Percentiles rank a stretch among this genome's conserved stretches.
phyloP scores from a whole-genome alignment of 2,888 invertebrate species.

The Xestia ashworthii region DNA sequence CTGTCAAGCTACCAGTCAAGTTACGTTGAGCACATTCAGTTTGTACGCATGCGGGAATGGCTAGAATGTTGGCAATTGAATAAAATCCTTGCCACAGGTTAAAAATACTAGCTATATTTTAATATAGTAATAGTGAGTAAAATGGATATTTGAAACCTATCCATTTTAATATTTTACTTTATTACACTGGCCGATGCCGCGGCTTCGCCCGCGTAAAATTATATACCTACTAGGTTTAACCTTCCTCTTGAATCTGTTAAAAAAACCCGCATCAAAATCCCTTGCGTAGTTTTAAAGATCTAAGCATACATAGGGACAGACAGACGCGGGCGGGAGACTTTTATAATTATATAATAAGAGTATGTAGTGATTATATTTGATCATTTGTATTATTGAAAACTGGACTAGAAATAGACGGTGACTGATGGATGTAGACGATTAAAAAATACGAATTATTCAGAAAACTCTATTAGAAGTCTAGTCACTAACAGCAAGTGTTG shows the following conservation, averaged over 20 bases:
- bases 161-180: background rate
- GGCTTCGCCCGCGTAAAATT: no score
- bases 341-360: no score
- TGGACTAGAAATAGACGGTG: no score
- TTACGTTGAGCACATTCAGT: background rate
- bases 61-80: constrained; percentile 18
- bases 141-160: background rate
- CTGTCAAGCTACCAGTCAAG: background rate
- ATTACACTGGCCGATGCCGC: no score
- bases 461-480: background rate
- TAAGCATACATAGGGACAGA: no score
- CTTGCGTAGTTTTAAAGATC: no score
- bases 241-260: no score
- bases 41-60: constrained; percentile 26
- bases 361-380: no score
- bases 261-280: no score
- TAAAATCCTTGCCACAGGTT: background rate
- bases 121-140: background rate
- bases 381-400: no score
- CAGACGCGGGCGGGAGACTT: no score
- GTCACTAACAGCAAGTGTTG: background rate
- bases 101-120: background rate
- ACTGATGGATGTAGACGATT: background rate
- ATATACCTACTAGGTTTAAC: no score
- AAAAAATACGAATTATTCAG: background rate